These are phyloP conservation scores for Copidosoma aretas DNA, from an alignment of 2,888 invertebrate species.

Conservation along the genomic window DNA sequence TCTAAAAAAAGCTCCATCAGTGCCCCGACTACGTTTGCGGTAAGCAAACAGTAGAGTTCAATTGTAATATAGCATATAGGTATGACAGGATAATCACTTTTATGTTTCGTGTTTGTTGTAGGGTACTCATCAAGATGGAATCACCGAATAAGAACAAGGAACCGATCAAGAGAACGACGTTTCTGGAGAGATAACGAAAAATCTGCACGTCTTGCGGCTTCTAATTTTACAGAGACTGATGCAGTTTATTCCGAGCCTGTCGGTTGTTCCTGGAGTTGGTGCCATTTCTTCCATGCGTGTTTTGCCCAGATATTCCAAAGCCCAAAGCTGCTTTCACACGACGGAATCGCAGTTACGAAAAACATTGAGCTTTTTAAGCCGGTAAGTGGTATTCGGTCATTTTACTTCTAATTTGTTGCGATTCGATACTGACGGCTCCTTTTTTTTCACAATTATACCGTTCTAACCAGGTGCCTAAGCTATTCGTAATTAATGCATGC, in stretches of 20 bases:
- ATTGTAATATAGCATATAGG: not conserved
- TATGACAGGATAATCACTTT: too few species aligned
- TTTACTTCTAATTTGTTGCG: too few species aligned
- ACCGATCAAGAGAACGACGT: constrained; percentile 60
- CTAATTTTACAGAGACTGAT: constrained; percentile 78
- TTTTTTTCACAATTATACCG: too few species aligned
- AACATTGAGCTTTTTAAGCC: too few species aligned
- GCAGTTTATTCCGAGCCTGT: constrained; percentile 78
- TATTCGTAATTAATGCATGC: too few species aligned
- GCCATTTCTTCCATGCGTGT: constrained; percentile 92
- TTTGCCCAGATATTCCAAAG: too few species aligned
- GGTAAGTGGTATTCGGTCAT: too few species aligned
- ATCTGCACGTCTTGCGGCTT: constrained; percentile 73
- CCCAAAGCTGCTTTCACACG: too few species aligned
- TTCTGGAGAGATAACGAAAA: constrained; percentile 61
- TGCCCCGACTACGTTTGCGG: constrained; percentile 63
- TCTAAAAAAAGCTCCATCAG: constrained; percentile 68
- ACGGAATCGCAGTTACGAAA: too few species aligned
- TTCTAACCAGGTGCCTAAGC: too few species aligned
- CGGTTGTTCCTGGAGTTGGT: constrained; percentile 80
- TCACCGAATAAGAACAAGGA: constrained; percentile 53
- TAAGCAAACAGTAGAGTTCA: constrained; percentile 45
- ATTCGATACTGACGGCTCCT: too few species aligned
- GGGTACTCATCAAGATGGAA: constrained; percentile 51
- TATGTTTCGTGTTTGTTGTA: not conserved